Base-by-base conservation (phyloP, 2,888 invertebrate species). In the Anodontia alba region DNA sequence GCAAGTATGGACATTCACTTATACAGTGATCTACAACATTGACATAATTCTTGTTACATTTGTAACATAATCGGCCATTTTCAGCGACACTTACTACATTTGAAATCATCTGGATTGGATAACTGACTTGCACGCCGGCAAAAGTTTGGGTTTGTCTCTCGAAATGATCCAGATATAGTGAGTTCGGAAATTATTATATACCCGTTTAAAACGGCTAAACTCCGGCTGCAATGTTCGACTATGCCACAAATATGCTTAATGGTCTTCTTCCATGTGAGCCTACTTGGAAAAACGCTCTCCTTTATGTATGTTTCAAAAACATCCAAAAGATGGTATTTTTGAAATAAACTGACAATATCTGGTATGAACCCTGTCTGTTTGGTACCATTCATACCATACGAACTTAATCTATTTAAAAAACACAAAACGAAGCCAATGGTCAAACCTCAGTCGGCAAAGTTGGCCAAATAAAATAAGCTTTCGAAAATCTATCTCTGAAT, bases 321-420 rank as follows among this genome's bases (percentile, higher is more conserved):
- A 49, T 26, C 15, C n/a, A 15, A 31, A 8, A 70, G 49, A 17
- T 70, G 3, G 46, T 70, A 70, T 20, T 70, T 26, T 46, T 49
- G 20, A 31, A 70, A 31, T 17, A 70, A 49, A n/a, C n/a, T n/a
- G n/a, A n/a, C n/a, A n/a, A n/a, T n/a, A n/a, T n/a, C n/a, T n/a
- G 70, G 49, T 5, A 71, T 51, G 49, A 71, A 71, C 15, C 71
- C 71, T 26, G n/a, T 31, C 33, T 62, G 33, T 1, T 20, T 62
- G 12, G 23, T 5, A 10, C 26, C 23, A 31, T 62, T 62, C 15
- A 62, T 46, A 15, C 29, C 0, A 29, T 66, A 75, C 0, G 69
- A 1, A 33, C 38, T 38, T n/a, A 69, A 42, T 69, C 68, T 38
- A 31, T 67, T 36, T n/a, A 20, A 42, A 33, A 49, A 76, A 76